Evolutionary conservation across 2,113 vertebrate species (phyloP).

Genomic region (Aspiorhynchus laticeps): DNA sequence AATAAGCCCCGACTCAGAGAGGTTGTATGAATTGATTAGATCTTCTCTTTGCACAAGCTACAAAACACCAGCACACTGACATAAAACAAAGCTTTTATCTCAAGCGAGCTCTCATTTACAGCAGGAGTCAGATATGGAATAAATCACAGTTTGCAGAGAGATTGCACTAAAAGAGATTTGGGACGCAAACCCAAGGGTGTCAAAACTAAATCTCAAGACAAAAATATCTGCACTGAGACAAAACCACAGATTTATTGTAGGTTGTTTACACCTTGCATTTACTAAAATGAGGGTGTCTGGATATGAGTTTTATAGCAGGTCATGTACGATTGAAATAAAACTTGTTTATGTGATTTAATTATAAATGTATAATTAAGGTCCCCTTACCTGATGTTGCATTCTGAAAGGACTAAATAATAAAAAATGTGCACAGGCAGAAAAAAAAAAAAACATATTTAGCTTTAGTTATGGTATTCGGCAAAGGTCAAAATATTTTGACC

Average conservation of each 20-base stretch:
- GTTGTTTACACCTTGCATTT: not conserved
- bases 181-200: not conserved
- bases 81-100: constrained; percentile 16
- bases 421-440: not conserved
- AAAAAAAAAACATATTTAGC: not conserved
- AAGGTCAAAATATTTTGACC: not conserved
- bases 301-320: not conserved
- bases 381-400: not conserved
- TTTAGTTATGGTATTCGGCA: not conserved
- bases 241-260: not conserved
- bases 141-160: not conserved
- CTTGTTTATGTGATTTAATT: not conserved
- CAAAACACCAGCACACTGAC: not conserved
- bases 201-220: constrained; percentile 27
- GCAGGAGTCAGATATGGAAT: not conserved
- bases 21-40: not conserved
- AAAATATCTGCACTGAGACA: constrained; percentile 9
- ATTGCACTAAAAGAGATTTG: not conserved
- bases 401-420: not conserved
- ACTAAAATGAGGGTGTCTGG: not conserved
- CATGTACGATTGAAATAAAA: not conserved
- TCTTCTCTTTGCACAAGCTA: constrained; percentile 45
- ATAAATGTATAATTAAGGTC: not conserved
- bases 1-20: not conserved
- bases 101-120: not conserved